Conservation (phyloP, 2,797 vertebrate species). For the Bovichtus diacanthus region DNA sequence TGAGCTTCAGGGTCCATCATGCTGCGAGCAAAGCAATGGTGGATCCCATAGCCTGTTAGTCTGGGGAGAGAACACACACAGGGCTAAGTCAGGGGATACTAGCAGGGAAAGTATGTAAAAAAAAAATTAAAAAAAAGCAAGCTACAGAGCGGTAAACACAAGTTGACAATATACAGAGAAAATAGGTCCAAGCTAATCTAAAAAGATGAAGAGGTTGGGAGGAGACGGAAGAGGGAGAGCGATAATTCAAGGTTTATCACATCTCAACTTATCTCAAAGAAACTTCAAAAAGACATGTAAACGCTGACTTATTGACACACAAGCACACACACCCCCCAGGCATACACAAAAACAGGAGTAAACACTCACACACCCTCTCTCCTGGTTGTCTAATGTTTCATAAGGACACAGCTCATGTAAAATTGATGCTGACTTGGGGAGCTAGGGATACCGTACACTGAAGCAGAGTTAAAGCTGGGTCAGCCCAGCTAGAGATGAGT, state of each 20-base stretch:
- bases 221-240: background rate
- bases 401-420: slow-evolving; percentile 77
- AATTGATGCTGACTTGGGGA: slow-evolving; percentile 72
- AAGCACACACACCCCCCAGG: slow-evolving; percentile 19
- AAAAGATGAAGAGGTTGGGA: slow-evolving; percentile 5
- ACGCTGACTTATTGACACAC: slow-evolving; percentile 43
- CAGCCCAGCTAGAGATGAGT: slow-evolving; percentile 29
- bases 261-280: background rate
- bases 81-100: background rate
- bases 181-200: background rate
- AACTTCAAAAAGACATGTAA: slow-evolving; percentile 25
- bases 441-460: slow-evolving; percentile 51
- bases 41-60: slow-evolving; percentile 95
- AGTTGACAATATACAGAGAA: background rate
- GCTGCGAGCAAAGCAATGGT: slow-evolving; percentile 97
- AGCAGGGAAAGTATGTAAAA: background rate
- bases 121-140: background rate
- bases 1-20: slow-evolving; percentile 91
- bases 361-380: slow-evolving; percentile 48
- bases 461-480: slow-evolving; percentile 46
- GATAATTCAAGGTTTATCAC: background rate
- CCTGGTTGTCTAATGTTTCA: slow-evolving; percentile 67
- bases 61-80: slow-evolving; percentile 75
- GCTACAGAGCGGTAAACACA: background rate
- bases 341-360: slow-evolving; percentile 32